Conservation (phyloP, 2,888 invertebrate genomes). For the Diachrysia chrysitis region DNA sequence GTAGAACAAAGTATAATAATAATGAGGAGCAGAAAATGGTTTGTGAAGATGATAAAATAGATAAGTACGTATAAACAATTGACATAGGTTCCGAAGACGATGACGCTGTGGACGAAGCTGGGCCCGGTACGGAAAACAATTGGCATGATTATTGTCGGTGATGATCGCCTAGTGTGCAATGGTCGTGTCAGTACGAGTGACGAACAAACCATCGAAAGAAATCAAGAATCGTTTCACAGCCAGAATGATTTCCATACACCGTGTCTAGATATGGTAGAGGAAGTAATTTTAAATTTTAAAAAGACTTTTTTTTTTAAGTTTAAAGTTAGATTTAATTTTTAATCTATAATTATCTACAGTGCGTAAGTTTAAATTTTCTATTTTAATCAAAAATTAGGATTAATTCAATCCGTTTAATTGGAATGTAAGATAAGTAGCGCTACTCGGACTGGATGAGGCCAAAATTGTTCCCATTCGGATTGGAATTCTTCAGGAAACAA, state of each 20-base stretch:
- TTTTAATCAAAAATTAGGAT: slow-evolving; percentile 82
- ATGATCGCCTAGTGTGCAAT: slow-evolving; percentile 60
- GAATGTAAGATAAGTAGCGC: slow-evolving; percentile 83
- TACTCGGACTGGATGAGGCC: slow-evolving; percentile 70
- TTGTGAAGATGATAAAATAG: slow-evolving; percentile 53
- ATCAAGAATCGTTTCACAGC: slow-evolving; percentile 85
- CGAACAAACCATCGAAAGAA: slow-evolving; percentile 77
- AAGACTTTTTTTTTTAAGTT: slow-evolving; percentile 70
- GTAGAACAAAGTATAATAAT: slow-evolving; percentile 52
- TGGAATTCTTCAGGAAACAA: slow-evolving; percentile 59
- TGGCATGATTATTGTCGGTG: slow-evolving; percentile 77
- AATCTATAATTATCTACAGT: slow-evolving; percentile 87
- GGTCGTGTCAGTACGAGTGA: slow-evolving; percentile 59
- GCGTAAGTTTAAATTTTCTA: slow-evolving; percentile 86
- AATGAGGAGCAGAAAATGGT: slow-evolving; percentile 49
- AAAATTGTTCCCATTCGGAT: slow-evolving; percentile 58
- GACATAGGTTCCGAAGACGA: slow-evolving; percentile 66
- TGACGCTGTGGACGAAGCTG: slow-evolving; percentile 53
- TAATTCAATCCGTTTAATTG: slow-evolving; percentile 80
- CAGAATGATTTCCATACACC: slow-evolving; percentile 87
- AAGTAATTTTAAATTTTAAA: slow-evolving; percentile 76
- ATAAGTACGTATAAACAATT: slow-evolving; percentile 74
- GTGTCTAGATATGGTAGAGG: slow-evolving; percentile 86
- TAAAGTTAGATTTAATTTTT: slow-evolving; percentile 77
- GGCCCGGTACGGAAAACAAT: slow-evolving; percentile 50